Evolutionary conservation across 2,888 invertebrate species (phyloP), one percentile per base, ranked within the genome.

Genomic region (Sturmia bella): DNA sequence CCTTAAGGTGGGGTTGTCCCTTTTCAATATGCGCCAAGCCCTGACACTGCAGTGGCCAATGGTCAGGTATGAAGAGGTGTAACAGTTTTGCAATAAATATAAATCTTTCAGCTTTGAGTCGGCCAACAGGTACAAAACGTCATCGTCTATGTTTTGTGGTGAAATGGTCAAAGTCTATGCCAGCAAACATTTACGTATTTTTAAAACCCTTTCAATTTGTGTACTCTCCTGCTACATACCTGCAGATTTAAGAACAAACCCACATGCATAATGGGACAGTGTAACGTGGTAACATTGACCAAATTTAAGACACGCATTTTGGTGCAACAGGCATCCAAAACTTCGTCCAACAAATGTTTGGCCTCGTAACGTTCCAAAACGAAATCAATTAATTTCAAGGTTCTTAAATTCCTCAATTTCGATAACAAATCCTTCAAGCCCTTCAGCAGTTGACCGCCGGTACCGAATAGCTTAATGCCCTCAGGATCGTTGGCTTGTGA

Each of bases 121-220:
- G n/a, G 94, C 94, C 50, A 96, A 88, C 56, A 95, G 90, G 83
- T 94, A 92, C 19, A 96, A 88, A 1, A 95, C 92, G 87, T 96
- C 95, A 80, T 95, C 94, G 54, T 95, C 94, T 59, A 96, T 91
- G 89, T 95, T 96, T 91, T 96, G 95, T 3, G 95, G 95, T 84
- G 94, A 94, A 72, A 95, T 93, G 5, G 93, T 92, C 64, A 95
- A 88, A 83, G 93, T 92, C 94, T 94, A 0, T 1, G 0, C 12
- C 83, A 85, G 12, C 5, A 61, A 41, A 54, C 13, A 64, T 9
- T 27, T 50, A 12, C 0, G 2, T 27, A n/a, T 6, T n/a, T 39
- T n/a, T n/a, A 12, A 52, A 21, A 21, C 13, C 6, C 13, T 43
- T 0, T 21, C 0, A 27, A 19, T 5, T 7, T 57, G 2, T 13